Base-by-base conservation (phyloP, 92 coral and sea anemone genomes). In the Epizoanthus scotinus region DNA sequence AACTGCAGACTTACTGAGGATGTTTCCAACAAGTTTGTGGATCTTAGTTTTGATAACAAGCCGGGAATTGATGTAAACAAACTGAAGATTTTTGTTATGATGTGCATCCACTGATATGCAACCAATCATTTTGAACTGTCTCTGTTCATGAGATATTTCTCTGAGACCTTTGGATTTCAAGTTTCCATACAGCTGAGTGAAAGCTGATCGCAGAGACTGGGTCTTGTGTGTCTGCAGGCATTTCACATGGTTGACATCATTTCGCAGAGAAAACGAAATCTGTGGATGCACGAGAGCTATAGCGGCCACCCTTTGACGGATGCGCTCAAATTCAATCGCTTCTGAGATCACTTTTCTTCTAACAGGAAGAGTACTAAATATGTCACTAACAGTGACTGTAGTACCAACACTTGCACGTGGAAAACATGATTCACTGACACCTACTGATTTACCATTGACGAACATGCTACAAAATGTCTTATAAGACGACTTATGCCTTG, bases 121-220 rank as follows among this genome's bases (percentile, higher is more conserved):
- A 27, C 99, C 99, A 8, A 89, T 82, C 0, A 91, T 52, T 77
- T 82, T 87, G 68, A 91, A 87, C 36, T 84, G 22, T 3, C 80
- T 78, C 57, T 82, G 62, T 38, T 85, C 88, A 49, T 74, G 71
- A 58, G 44, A 28, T 19, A 93, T 84, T 78, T 86, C 85, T 34
- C 86, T 89, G 42, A 96, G 81, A 31, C 88, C 78, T 83, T 93
- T 93, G 58, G 96, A 92, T 72, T 92, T 93, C 57, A 53, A 61
- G 78, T 86, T 91, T 26, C 99, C 98, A 89, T 89, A 96, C 77
- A 96, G 77, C 88, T 96, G 99, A 15, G 98, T 87, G 60, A 96
- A 91, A 0, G 92, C 82, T 1, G 97, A 96, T 53, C 72, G 63
- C 53, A 88, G 58, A 5, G 99, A 96, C 52, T 87, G 85, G 73